These are phyloP conservation scores for Agrochola litura DNA, from an alignment of 2,888 invertebrate species.

Conservation along the genomic window DNA sequence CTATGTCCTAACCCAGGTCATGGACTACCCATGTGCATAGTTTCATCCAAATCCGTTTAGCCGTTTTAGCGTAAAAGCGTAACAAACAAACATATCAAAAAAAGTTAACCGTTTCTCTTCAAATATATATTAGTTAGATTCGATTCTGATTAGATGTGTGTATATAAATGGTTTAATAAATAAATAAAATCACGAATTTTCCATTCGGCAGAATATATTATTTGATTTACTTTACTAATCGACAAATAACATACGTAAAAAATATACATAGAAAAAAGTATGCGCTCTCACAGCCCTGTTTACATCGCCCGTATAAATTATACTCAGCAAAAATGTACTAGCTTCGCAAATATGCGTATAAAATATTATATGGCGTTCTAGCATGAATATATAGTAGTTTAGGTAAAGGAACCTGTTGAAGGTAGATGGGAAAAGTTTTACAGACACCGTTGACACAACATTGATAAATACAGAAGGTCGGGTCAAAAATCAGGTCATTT, in stretches of 20 bases:
- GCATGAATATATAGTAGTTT: slow-evolving; percentile 67
- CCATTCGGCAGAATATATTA: neutral
- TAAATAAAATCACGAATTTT: neutral
- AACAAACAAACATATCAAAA: no score
- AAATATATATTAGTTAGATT: no score
- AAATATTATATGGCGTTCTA: slow-evolving; percentile 39
- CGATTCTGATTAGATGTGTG: neutral
- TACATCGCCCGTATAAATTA: slow-evolving; percentile 40
- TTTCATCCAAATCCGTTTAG: no score
- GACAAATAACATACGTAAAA: neutral
- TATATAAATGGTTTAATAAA: neutral
- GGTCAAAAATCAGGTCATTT: neutral
- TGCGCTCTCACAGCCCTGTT: slow-evolving; percentile 5
- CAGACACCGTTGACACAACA: neutral
- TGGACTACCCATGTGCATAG: no score
- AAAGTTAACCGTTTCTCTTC: no score
- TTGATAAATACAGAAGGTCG: neutral
- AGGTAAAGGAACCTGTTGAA: slow-evolving; percentile 62
- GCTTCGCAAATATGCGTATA: slow-evolving; percentile 43
- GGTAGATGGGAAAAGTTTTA: slow-evolving; percentile 62
- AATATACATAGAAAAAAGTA: neutral
- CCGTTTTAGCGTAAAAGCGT: no score
- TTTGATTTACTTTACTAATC: neutral
- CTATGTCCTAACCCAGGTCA: no score
- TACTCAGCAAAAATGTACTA: slow-evolving; percentile 14